Conservation (phyloP, 2,113 vertebrate genomes). For the Paratilapia polleni region DNA sequence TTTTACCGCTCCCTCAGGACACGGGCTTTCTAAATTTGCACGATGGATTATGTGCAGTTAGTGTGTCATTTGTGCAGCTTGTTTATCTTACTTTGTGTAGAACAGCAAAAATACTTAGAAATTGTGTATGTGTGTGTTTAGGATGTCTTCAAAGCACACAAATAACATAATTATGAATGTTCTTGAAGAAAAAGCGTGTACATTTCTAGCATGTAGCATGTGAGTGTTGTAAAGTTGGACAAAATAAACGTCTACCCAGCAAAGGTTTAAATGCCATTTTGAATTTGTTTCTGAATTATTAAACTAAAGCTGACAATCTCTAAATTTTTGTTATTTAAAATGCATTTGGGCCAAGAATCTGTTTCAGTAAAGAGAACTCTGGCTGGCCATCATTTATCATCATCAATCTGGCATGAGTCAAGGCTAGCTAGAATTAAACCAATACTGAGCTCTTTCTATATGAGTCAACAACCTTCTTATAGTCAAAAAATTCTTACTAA, state of each 20-base stretch:
- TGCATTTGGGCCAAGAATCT: neutral
- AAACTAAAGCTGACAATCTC: neutral
- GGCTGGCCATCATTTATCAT: neutral
- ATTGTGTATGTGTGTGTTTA: neutral
- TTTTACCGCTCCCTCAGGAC: slow-evolving; percentile 14
- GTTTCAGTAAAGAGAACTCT: neutral
- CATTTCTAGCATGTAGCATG: neutral
- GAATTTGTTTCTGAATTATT: neutral
- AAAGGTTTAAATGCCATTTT: neutral
- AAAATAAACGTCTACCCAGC: neutral
- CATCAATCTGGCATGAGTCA: neutral
- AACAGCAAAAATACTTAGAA: neutral
- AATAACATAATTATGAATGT: neutral
- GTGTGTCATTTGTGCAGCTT: neutral
- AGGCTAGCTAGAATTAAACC: neutral
- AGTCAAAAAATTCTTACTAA: neutral
- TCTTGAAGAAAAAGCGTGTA: neutral
- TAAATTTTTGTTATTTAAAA: neutral
- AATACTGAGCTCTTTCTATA: neutral
- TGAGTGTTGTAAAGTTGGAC: neutral
- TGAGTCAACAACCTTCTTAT: neutral
- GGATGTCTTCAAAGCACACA: neutral
- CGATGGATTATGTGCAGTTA: neutral
- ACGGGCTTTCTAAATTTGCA: slow-evolving; percentile 9
- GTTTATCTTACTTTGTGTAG: neutral